Evolutionary conservation across 2,797 vertebrate species (phyloP).

Genomic region (Pantherophis vulpinus): DNA sequence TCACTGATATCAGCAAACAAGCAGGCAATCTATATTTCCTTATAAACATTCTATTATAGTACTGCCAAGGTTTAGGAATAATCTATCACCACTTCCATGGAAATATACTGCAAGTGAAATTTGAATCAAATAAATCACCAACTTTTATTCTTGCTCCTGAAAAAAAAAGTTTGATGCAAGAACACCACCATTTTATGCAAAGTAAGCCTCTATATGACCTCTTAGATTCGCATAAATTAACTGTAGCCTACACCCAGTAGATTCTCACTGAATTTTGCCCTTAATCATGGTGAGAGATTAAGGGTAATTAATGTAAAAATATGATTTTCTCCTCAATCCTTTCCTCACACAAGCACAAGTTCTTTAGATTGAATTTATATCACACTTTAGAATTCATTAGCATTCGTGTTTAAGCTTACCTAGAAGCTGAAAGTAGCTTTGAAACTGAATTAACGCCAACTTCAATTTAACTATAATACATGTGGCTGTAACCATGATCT

Average conservation of each 20-base stretch:
- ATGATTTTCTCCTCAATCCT: not conserved
- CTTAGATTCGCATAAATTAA: not conserved
- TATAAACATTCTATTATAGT: not conserved
- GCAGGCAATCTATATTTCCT: not conserved
- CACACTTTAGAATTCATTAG: not conserved
- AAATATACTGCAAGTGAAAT: not conserved
- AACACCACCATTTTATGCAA: not conserved
- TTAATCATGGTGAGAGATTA: not conserved
- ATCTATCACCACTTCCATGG: not conserved
- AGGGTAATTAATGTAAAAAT: not conserved
- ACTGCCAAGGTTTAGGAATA: not conserved
- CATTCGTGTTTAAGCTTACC: not conserved
- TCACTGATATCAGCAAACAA: not conserved
- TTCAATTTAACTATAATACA: not conserved
- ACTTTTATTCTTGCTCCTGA: not conserved
- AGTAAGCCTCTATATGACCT: not conserved
- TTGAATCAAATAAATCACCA: not conserved
- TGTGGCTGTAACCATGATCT: not conserved
- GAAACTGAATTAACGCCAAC: not conserved
- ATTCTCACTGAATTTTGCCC: not conserved
- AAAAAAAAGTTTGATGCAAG: not conserved
- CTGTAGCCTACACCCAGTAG: not conserved
- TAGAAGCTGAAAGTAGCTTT: not conserved
- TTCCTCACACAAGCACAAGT: not conserved
- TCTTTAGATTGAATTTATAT: not conserved